Evolutionary conservation across 2,113 vertebrate species (phyloP), one percentile per base, ranked within the genome.

Genomic region (Orycteropus afer): DNA sequence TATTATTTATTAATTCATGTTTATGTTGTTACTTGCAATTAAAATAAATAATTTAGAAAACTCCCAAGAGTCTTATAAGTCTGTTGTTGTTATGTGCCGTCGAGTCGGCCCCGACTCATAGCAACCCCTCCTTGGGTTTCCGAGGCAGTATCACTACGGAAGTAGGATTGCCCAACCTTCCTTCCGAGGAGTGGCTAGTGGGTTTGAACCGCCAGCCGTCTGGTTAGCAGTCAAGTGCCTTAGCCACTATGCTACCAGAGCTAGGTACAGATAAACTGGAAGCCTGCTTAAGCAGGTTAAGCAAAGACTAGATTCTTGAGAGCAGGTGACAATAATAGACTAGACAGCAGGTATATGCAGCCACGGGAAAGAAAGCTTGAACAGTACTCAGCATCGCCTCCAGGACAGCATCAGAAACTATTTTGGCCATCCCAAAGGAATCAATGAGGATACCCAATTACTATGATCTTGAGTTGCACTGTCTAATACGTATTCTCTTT

Each of bases 41-140:
- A 94, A 85, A 90, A 55, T 4, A 94, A 86, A 86, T 47, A 81
- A 74, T 76, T 74, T 67, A 76, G 32, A 87, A 81, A 91, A 87
- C 20, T 76, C 74, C 42, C 77, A 81, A 49, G 37, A 34, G 49
- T 65, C 57, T 81, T 82, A 27, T 57, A 87, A 86, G 37, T 34
- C 87, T n/a, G n/a, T n/a, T n/a, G n/a, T n/a, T n/a, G n/a, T n/a
- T n/a, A n/a, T n/a, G n/a, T n/a, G n/a, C n/a, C n/a, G n/a, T n/a
- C n/a, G n/a, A n/a, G n/a, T n/a, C n/a, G n/a, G n/a, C n/a, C n/a
- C n/a, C n/a, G n/a, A n/a, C n/a, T n/a, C n/a, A n/a, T n/a, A n/a
- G n/a, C n/a, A n/a, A n/a, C n/a, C n/a, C n/a, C n/a, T n/a, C n/a
- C n/a, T n/a, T n/a, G n/a, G n/a, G n/a, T n/a, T n/a, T n/a, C n/a